A percentile compares a stretch with the other conserved stretches of the same genome.
Conservation (phyloP, 2,888 invertebrate genomes). For the Drosophila parthenogenetica region DNA sequence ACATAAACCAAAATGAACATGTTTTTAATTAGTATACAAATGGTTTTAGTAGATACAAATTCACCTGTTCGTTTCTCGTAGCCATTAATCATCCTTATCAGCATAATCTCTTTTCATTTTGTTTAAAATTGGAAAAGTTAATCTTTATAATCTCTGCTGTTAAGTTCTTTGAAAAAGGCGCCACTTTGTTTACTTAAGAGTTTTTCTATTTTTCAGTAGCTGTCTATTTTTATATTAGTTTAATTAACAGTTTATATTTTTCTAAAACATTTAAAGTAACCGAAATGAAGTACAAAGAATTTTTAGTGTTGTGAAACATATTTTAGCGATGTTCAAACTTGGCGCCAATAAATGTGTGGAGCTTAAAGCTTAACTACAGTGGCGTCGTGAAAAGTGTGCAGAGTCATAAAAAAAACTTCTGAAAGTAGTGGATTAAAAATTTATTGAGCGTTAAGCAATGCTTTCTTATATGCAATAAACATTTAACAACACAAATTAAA, state of each 20-base stretch:
- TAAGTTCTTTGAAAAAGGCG: not conserved
- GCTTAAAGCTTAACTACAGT: constrained; percentile 47
- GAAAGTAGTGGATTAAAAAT: not conserved
- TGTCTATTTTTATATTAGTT: no score
- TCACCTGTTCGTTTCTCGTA: not conserved
- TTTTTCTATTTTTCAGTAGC: no score
- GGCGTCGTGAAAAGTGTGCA: constrained; percentile 21
- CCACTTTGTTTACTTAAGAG: not conserved
- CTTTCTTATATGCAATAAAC: constrained; percentile 6
- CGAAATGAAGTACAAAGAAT: no score
- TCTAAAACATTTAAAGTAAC: no score
- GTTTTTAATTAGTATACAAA: constrained; percentile 24
- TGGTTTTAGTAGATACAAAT: constrained; percentile 9
- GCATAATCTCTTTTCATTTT: not conserved
- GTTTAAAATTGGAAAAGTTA: not conserved
- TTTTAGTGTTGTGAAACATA: no score
- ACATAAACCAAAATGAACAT: constrained; percentile 6
- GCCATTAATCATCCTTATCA: constrained; percentile 7
- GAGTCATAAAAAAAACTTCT: not conserved
- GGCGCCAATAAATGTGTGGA: constrained; percentile 11
- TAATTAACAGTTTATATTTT: no score
- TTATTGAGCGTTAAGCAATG: not conserved
- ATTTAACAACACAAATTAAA: not conserved
- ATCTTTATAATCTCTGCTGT: not conserved
- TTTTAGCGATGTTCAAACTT: not conserved